These are phyloP conservation scores for Gila robusta DNA, from an alignment of 2,797 vertebrate genomes.

Conservation along the genomic window DNA sequence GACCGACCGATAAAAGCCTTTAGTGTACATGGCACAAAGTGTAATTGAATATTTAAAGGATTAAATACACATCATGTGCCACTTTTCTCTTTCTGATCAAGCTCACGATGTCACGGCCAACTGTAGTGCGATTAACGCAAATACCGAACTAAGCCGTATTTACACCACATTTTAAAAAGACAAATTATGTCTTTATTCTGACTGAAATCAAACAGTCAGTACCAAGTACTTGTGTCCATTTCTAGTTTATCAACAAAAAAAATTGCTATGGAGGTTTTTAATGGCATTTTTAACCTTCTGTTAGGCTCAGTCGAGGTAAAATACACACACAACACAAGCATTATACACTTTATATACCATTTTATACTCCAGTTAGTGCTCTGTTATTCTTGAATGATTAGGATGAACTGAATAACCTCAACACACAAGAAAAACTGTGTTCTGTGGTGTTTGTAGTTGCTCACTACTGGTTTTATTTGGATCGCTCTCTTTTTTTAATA, in stretches of 20 bases:
- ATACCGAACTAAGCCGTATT: not conserved
- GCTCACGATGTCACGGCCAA: not conserved
- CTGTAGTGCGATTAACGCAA: not conserved
- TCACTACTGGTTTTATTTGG: not conserved
- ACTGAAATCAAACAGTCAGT: not conserved
- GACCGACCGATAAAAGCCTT: not conserved
- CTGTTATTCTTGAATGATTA: not conserved
- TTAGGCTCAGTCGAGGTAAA: not conserved
- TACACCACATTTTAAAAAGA: not conserved
- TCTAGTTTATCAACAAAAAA: no score
- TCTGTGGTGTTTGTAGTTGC: not conserved
- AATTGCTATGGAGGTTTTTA: not conserved
- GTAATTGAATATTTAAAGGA: not conserved
- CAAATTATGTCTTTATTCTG: not conserved
- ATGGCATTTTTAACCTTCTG: not conserved
- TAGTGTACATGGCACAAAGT: not conserved
- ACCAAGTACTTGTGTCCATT: not conserved
- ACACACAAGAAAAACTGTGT: not conserved
- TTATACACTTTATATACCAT: not conserved
- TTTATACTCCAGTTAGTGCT: not conserved
- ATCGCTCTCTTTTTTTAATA: not conserved
- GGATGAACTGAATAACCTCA: conserved; percentile 1
- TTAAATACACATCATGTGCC: not conserved
- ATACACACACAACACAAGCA: not conserved
- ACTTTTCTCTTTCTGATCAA: not conserved